These are phyloP conservation scores for Trachurus trachurus DNA, from an alignment of 2,797 vertebrate species.

Conservation along the genomic window DNA sequence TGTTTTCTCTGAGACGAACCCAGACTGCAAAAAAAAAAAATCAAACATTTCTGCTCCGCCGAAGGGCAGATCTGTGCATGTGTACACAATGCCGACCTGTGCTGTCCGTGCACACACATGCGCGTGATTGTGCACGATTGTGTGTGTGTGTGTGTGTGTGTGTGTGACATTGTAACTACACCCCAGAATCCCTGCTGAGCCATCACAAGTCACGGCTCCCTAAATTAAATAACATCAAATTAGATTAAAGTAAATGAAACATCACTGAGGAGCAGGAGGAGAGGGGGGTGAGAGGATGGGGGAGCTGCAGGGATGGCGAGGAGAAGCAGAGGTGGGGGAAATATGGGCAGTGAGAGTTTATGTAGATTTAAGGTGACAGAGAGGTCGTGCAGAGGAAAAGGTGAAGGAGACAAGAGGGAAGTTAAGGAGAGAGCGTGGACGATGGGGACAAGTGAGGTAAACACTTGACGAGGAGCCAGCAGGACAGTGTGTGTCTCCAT, in stretches of 20 bases:
- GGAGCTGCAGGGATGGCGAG: conserved; percentile 20
- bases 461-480: conserved; percentile 18
- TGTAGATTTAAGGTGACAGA: conserved; percentile 61
- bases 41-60: conserved; percentile 54
- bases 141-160: too few relatives aligned
- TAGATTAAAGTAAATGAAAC: conserved; percentile 79
- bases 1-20: conserved; percentile 61
- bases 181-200: conserved; percentile 71
- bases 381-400: conserved; percentile 36
- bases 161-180: conserved; percentile 20
- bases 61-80: conserved; percentile 54
- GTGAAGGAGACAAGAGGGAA: conserved; percentile 26
- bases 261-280: conserved; percentile 57
- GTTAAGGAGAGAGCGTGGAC: conserved; percentile 29
- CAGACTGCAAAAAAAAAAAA: conserved; percentile 50
- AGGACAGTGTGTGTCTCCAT: not conserved
- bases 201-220: conserved; percentile 75
- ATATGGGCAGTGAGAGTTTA: conserved; percentile 18
- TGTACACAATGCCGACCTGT: conserved; percentile 27
- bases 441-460: conserved; percentile 30
- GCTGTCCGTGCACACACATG: conserved; percentile 19
- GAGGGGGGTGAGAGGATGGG: conserved; percentile 42
- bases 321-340: conserved; percentile 2
- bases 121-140: not conserved
- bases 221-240: conserved; percentile 83